phyloP scores from a whole-genome alignment of 2,113 vertebrate genomes.

The Corythoichthys intestinalis region DNA sequence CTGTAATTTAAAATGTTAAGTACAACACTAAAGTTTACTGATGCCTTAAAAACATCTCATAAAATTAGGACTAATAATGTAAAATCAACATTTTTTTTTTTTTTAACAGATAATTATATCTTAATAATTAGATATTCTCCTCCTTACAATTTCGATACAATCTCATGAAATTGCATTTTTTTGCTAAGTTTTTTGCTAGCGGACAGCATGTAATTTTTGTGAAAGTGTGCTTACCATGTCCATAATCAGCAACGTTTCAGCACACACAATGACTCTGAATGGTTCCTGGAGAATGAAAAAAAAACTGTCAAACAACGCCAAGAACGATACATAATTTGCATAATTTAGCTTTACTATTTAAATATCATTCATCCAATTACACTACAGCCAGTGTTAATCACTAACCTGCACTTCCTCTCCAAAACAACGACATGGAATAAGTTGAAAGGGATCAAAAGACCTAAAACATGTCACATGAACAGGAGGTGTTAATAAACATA shows the following conservation, averaged over 20 bases:
- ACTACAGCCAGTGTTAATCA: not conserved
- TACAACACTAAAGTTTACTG: no score
- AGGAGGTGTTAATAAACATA: not conserved
- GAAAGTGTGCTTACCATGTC: slow-evolving; percentile 83
- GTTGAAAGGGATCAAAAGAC: slow-evolving; percentile 93
- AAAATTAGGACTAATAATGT: no score
- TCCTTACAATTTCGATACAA: no score
- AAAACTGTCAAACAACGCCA: not conserved
- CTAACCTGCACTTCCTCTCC: slow-evolving; percentile 85
- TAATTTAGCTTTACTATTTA: not conserved
- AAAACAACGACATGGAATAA: slow-evolving; percentile 90
- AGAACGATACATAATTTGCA: not conserved
- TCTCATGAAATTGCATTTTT: not conserved
- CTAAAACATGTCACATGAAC: slow-evolving; percentile 56
- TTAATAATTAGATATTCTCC: no score
- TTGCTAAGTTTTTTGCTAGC: not conserved
- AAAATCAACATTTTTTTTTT: no score
- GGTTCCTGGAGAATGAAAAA: slow-evolving; percentile 78
- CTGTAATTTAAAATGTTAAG: no score
- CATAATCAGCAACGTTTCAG: slow-evolving; percentile 92
- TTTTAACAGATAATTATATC: no score
- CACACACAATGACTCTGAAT: slow-evolving; percentile 87
- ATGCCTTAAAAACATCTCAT: no score
- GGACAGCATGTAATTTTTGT: not conserved
- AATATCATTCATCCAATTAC: not conserved